phyloP scores from a whole-genome alignment of 2,888 invertebrate genomes.

The Zele albiditarsus region DNA sequence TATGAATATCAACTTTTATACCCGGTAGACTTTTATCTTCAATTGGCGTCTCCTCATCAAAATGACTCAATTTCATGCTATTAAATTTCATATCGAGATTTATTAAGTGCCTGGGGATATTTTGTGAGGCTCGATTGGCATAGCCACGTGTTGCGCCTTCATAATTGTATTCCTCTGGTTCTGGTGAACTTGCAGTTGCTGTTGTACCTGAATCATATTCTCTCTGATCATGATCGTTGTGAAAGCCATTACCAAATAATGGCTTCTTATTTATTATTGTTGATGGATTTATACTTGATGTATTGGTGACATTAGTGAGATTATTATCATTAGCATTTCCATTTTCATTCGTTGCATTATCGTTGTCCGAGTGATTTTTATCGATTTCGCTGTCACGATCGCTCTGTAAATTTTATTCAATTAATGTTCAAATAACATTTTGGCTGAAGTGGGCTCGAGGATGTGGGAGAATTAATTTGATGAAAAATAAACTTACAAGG shows the following conservation, averaged over 20 bases:
- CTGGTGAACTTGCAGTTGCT: constrained; percentile 80
- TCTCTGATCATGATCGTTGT: constrained; percentile 69
- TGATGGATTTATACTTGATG: constrained; percentile 60
- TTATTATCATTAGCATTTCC: constrained; percentile 45
- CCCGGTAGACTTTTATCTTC: constrained; percentile 77
- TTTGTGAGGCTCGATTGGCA: constrained; percentile 80
- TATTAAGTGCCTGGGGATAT: constrained; percentile 68
- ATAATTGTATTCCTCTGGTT: constrained; percentile 88
- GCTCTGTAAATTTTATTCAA: constrained; percentile 61
- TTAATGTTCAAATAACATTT: constrained; percentile 18
- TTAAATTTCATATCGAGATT: constrained; percentile 60
- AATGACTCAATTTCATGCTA: constrained; percentile 68
- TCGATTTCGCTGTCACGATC: constrained; percentile 71
- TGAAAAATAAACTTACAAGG: constrained; percentile 58
- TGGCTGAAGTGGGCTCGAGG: neutral
- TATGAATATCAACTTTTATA: constrained; percentile 85
- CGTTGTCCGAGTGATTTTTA: constrained; percentile 69
- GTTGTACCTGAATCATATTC: constrained; percentile 82
- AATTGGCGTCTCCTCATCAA: constrained; percentile 68
- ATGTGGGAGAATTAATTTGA: constrained; percentile 2
- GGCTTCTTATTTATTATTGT: constrained; percentile 55
- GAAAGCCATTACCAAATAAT: constrained; percentile 64
- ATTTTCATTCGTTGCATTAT: constrained; percentile 58
- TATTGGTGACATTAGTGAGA: constrained; percentile 43
- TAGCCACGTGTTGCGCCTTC: constrained; percentile 91